phyloP scores from a whole-genome alignment of 2,888 invertebrate species.

The Meiosimyza decipiens region DNA sequence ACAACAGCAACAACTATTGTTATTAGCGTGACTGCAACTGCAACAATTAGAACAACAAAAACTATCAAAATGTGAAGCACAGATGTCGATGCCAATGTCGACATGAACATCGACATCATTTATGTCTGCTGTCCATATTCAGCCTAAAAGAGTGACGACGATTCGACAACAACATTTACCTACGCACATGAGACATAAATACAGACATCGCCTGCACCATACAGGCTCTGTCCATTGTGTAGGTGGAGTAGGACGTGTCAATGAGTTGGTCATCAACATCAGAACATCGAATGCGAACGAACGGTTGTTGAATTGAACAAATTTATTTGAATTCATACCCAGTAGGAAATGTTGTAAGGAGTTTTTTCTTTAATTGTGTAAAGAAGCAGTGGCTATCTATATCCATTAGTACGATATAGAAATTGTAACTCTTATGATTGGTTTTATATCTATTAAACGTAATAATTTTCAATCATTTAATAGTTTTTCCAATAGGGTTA shows the following conservation, averaged over 20 bases:
- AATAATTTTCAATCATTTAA: too few species aligned
- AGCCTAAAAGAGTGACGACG: too few species aligned
- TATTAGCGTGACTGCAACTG: background rate
- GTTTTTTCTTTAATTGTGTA: too few species aligned
- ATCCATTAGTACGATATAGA: too few species aligned
- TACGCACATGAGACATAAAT: background rate
- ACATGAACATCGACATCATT: constrained; percentile 45
- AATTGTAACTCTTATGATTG: too few species aligned
- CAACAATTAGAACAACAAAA: background rate
- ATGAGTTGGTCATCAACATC: constrained; percentile 11
- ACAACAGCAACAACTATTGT: background rate
- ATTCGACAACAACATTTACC: background rate
- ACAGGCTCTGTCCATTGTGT: background rate
- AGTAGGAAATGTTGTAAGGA: too few species aligned
- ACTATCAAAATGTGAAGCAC: background rate
- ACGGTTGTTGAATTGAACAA: background rate
- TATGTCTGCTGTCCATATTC: constrained; percentile 27
- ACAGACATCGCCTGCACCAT: constrained; percentile 11
- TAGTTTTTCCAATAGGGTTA: background rate
- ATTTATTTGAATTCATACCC: too few species aligned
- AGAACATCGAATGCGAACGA: constrained; percentile 16
- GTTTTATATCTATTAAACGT: too few species aligned
- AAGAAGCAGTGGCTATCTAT: too few species aligned
- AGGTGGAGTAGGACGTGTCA: constrained; percentile 14
- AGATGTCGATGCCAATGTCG: constrained; percentile 24